Conservation (phyloP, 2,797 vertebrate genomes). For the Halcyon badia region DNA sequence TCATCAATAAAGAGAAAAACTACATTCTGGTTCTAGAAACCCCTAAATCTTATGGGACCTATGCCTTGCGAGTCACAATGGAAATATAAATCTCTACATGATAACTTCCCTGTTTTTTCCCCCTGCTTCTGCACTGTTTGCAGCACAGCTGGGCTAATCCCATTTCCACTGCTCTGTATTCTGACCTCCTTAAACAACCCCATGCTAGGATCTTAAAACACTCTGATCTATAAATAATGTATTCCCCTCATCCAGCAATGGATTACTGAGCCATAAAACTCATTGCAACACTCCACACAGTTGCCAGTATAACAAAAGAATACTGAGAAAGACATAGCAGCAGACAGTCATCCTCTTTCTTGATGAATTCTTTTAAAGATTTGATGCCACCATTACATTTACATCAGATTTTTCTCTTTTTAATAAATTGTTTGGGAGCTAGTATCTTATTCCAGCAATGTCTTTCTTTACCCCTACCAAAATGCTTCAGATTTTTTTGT, state of each 20-base stretch:
- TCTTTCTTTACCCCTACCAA: background rate
- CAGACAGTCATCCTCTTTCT: background rate
- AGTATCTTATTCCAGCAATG: background rate
- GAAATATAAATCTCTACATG: background rate
- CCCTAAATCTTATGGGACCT: background rate
- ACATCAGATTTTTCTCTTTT: background rate
- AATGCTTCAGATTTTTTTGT: background rate
- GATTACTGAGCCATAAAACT: constrained; percentile 63
- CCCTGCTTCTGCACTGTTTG: background rate
- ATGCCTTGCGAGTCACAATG: background rate
- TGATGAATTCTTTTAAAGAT: background rate
- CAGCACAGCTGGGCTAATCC: constrained; percentile 56
- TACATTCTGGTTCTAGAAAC: background rate
- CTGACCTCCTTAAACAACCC: constrained; percentile 52
- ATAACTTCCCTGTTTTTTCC: background rate
- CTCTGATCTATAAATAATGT: constrained; percentile 66
- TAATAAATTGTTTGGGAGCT: background rate
- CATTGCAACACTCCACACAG: background rate
- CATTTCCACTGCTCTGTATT: background rate
- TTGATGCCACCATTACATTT: rapidly evolving
- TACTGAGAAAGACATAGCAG: background rate
- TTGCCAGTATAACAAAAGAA: background rate
- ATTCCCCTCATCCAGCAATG: constrained; percentile 52
- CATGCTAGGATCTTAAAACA: constrained; percentile 35
- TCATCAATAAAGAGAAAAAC: background rate